Base-by-base conservation (phyloP, 2,797 vertebrate genomes). In the Uromys caudimaculatus region DNA sequence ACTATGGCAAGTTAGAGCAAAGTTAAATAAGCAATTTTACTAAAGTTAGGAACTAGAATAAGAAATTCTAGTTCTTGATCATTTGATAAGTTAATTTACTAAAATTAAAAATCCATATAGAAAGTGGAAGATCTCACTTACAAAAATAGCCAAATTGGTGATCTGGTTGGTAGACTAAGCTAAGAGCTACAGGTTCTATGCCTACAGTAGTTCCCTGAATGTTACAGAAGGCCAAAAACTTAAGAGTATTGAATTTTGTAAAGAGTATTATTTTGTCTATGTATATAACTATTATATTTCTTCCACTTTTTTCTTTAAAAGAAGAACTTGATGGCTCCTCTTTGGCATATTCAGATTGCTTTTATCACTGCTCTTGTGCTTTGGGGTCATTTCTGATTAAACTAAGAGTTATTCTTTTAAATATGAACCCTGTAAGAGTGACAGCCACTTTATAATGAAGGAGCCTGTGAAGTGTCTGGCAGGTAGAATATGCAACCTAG, bases 21-120 rank as follows among this genome's bases (percentile, higher is more conserved):
- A 89, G 32, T 60, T 71, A 92, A 85, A 78, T 73, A 35, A 88
- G 64, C 64, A 95, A 69, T n/a, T 94, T 90, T 47, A 29, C 47
- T 89, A 56, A 87, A 94, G 84, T 5, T 62, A n/a, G 52, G 67
- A 93, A 78, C 14, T 86, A 86, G 78, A 93, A 69, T 17, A 3
- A 85, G 64, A 73, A 9, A 44, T 14, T 35, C 12, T 24, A 14
- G 52, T 69, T 60, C 62, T 84, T 87, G 13, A 32, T 93, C n/a
- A 73, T 44, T 60, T 81, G 52, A 11, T 81, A 64, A 50, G 47
- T 35, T 38, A 84, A 84, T 7, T 82, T 13, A 6, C 3, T 19
- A 27, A 78, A 14, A 19, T 50, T 64, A 13, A 78, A 29, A n/a
- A 81, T 3, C 10, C n/a, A 23, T 4, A 73, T 76, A 89, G 77